Conservation (phyloP, 1,140 invertebrate species). For the Aleiodes sp. region DNA sequence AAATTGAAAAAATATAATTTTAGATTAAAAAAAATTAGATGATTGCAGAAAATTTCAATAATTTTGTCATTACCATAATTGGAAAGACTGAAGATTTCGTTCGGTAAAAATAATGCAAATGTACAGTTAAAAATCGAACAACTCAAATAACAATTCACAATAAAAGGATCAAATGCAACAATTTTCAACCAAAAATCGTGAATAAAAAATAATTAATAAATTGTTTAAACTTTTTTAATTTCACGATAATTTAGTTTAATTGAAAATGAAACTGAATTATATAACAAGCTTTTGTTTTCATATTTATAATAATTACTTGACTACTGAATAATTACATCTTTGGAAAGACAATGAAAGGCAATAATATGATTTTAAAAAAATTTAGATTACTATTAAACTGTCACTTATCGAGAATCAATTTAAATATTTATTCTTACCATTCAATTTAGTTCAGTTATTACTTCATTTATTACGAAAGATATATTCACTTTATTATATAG, state of each 20-base stretch:
- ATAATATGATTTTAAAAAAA: slow-evolving; percentile 11
- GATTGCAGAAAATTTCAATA: too few relatives aligned
- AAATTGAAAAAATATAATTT: too few relatives aligned
- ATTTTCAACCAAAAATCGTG: neutral
- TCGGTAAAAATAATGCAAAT: neutral
- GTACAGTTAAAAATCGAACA: neutral
- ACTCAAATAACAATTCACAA: slow-evolving; percentile 4
- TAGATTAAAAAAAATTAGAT: too few relatives aligned
- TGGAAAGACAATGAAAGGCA: slow-evolving; percentile 53
- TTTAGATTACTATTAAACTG: too few relatives aligned
- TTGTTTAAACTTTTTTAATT: neutral
- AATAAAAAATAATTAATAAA: neutral
- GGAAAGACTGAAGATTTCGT: too few relatives aligned
- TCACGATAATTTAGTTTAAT: slow-evolving; percentile 4
- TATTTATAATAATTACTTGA: slow-evolving; percentile 3
- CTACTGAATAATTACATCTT: slow-evolving; percentile 55
- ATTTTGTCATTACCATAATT: too few relatives aligned
- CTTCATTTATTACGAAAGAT: slow-evolving; percentile 13
- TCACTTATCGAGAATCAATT: too few relatives aligned
- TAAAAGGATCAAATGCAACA: slow-evolving; percentile 17
- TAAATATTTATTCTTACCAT: too few relatives aligned
- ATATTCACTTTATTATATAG: slow-evolving; percentile 16
- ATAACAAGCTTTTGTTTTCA: slow-evolving; percentile 28
- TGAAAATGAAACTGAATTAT: slow-evolving; percentile 8
- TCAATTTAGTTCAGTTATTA: neutral